These are phyloP conservation scores for Rynchops niger DNA, from an alignment of 2,113 vertebrate species.

Conservation along the genomic window DNA sequence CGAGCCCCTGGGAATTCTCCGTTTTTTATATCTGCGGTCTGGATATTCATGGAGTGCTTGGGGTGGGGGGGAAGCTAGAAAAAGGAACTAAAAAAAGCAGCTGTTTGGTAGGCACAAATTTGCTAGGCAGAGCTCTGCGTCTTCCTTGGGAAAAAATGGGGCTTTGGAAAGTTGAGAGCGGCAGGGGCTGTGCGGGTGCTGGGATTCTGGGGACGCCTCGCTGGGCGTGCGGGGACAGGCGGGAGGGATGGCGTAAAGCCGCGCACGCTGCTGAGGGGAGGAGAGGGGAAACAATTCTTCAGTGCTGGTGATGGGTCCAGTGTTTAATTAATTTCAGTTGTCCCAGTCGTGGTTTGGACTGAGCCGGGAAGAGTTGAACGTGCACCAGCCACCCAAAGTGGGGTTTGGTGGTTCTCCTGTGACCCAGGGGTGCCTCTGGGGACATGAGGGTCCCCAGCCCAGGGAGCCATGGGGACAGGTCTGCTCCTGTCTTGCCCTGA, in stretches of 20 bases:
- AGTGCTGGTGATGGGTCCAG: neutral
- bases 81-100: neutral
- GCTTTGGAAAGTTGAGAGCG: neutral
- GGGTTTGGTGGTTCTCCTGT: neutral
- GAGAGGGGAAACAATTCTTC: neutral
- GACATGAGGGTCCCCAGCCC: neutral
- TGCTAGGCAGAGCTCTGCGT: neutral
- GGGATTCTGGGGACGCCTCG: neutral
- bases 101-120: neutral
- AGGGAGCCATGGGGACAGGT: neutral
- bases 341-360: neutral
- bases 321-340: neutral
- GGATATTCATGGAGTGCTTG: neutral
- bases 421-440: fast-evolving
- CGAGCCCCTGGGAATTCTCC: neutral
- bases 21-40: neutral
- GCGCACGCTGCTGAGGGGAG: fast-evolving
- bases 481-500: neutral
- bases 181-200: neutral
- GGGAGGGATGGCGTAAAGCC: neutral
- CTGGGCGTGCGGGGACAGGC: fast-evolving
- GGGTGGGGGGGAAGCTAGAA: neutral
- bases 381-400: fast-evolving
- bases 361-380: neutral
- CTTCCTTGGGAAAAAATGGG: neutral